phyloP scores from a whole-genome alignment of 2,113 vertebrate species.

The Carassius gibelio region DNA sequence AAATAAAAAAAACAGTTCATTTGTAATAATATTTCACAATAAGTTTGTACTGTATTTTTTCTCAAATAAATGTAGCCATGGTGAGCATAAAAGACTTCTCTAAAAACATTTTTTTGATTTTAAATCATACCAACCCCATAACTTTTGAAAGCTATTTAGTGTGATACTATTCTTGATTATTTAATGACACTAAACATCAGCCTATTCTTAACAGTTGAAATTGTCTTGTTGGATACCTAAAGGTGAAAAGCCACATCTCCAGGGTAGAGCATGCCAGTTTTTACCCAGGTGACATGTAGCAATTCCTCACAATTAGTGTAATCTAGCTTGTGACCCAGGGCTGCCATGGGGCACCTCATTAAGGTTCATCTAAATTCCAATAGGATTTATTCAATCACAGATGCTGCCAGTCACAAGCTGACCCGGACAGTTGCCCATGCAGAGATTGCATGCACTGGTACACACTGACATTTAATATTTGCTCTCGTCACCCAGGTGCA shows the following conservation, averaged over 20 bases:
- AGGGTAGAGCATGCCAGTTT: background rate
- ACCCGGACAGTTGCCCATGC: constrained; percentile 13
- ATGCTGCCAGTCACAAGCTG: constrained; percentile 32
- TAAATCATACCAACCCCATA: background rate
- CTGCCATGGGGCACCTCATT: constrained; percentile 40
- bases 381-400: constrained; percentile 44
- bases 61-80: background rate
- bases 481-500: constrained; percentile 16
- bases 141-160: background rate
- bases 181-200: background rate
- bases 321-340: constrained; percentile 11
- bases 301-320: constrained; percentile 28
- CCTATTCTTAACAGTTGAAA: background rate
- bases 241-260: background rate
- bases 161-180: background rate
- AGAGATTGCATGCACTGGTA: constrained; percentile 22
- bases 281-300: background rate
- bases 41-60: background rate
- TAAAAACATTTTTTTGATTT: background rate
- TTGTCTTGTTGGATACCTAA: background rate
- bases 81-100: background rate
- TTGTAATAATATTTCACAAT: background rate
- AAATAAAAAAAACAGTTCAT: background rate
- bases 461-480: constrained; percentile 43
- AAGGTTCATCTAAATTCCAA: constrained; percentile 45